Percentiles rank a stretch among this genome's conserved stretches.
Conservation (phyloP, 2,113 vertebrate genomes). For the Corythaixoides concolor region DNA sequence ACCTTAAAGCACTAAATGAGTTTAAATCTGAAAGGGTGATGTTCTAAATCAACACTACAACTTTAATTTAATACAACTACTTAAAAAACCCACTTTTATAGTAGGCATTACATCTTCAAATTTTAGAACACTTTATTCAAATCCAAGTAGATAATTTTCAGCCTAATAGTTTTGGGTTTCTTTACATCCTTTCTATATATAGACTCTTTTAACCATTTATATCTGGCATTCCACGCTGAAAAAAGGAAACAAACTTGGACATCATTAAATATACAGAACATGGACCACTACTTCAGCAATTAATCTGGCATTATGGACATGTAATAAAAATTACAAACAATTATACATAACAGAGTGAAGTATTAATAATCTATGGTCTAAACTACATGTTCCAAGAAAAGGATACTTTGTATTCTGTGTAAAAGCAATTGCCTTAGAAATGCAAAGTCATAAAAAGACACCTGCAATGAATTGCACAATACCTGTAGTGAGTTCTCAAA, state of each 20-base stretch:
- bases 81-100: not conserved
- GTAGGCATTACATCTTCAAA: not conserved
- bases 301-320: not conserved
- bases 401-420: not conserved
- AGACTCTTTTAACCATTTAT: not conserved
- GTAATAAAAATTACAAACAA: not conserved
- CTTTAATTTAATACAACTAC: not conserved
- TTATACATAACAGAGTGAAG: not conserved
- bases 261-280: not conserved
- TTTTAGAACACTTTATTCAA: not conserved
- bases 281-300: not conserved
- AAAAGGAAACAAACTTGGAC: no score
- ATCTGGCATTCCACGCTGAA: not conserved
- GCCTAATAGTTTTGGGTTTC: no score
- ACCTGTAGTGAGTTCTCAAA: not conserved
- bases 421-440: not conserved
- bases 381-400: not conserved
- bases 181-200: not conserved
- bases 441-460: not conserved
- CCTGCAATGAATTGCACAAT: not conserved
- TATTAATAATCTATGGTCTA: not conserved
- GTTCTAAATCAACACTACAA: not conserved
- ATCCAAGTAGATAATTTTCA: not conserved
- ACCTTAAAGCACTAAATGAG: not conserved
- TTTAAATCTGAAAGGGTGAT: not conserved